Evolutionary conservation across 1,140 invertebrate species (phyloP), one percentile per base, ranked within the genome.

Genomic region (Eurosta solidaginis): DNA sequence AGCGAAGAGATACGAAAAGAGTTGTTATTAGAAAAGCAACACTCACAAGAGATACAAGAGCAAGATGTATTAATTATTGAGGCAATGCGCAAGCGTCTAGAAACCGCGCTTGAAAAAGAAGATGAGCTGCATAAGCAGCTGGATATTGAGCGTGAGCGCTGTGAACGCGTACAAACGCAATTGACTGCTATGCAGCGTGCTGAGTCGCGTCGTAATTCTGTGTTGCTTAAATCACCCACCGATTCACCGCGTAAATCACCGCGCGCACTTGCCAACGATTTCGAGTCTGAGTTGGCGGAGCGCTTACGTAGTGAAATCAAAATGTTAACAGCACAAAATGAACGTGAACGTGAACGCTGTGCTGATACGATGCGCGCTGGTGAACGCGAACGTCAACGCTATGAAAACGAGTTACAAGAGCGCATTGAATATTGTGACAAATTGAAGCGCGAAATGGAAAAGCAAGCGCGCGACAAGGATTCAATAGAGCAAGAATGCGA

Each of bases 21-120:
- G 33, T 73, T 93, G 7, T 88, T 90, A 2, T 85, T 89, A 22
- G 88, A 90, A 20, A 90, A 90, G 47, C 89, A 89, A 76, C 83
- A 84, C 29, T 88, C 88, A 17, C 85, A 89, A 17, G 84, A 89
- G 10, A 89, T 90, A 17, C 89, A 92, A 85, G 88, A 90, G 47
- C 90, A 92, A 84, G 91, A 92, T 83, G 89, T 91, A 1, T 89
- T 90, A 77, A 89, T 92, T 79, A 91, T 93, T 76, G 89, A 91
- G 81, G 90, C 92, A 45, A 88, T 93, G 79, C 89, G 91, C 49
- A 89, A 90, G 14, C 90, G 91, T 3, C 82, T 94, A 0, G 92
- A 93, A 80, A 86, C 89, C 0, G 89, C 90, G 0, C 87, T 92
- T 77, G 90, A 92, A 44, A 90, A 91, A 10, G 91, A 93, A 78